Evolutionary conservation across 64 coral and sea anemone genomes (phyloP), one percentile per base, ranked within the genome.

Genomic region (Pocillopora damicornis): DNA sequence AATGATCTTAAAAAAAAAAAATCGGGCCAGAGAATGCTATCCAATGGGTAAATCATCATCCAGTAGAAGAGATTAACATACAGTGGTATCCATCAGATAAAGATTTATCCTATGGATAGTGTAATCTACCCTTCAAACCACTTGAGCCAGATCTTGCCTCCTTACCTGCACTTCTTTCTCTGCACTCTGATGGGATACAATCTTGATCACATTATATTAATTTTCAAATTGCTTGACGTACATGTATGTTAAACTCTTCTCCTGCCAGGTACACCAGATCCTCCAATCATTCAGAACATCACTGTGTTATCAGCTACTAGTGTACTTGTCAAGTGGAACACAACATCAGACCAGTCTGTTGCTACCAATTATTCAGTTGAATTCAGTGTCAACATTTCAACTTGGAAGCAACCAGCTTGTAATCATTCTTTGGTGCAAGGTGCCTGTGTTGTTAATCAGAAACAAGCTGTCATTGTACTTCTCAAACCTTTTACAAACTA

Each of bases 401-500:
- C 36, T 1, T 85, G 81, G 81, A 72, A 68, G 58, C 37, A 51
- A 7, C 63, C 64, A 38, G 15, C 1, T 13, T 85, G 81, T 51
- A 71, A 85, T 15, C 16, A 72, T 22, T 58, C 64, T 23, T 71
- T 73, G 38, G 65, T 73, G 11, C 81, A 18, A 37, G 81, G 35
- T 30, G 81, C 18, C 22, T 85, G 81, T 25, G 45, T 73, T 6
- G 0, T 85, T 15, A 73, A 2, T 4, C 81, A 59, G 22, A 85
- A 0, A 25, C 18, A 85, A 15, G 81, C 64, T 16, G 22, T 37
- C 4, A 66, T 85, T 11, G 6, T 9, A 14, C 13, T 4, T 38
- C 65, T 85, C 7, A 85, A 85, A 57, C 81, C 81, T 71, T 85
- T 57, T 57, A 85, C 81, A 30, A 85, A 85, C 20, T 85, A 85